Evolutionary conservation across 1,140 invertebrate species (phyloP), one percentile per base, ranked within the genome.

Genomic region (Charaxes varanes): DNA sequence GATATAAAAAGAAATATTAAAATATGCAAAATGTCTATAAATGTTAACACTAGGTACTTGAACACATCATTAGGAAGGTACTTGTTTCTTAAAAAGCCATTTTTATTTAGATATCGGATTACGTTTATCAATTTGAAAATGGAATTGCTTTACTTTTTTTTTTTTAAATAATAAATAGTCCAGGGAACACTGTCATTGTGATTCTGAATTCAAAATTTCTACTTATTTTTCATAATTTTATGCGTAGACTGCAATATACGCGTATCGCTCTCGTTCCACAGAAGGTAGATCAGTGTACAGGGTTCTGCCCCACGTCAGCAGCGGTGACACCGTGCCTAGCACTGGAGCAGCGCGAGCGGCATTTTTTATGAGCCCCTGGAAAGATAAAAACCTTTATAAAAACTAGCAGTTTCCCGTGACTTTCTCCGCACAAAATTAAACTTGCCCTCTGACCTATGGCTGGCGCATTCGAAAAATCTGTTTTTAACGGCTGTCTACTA

Each of bases 301-400:
- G 4, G 79, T 83, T 47, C 77, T 61, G 42, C 79, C 79, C 79
- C 79, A 83, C 6, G 70, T 78, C 38, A 83, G 59, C 7, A 83
- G 66, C 4, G 79, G 79, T 12, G 79, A 83, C 23, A 83, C 77
- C 56, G 79, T 83, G 64, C 79, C 79, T 31, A 83, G 65, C 40
- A 81, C 62, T 58, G 79, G 76, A 37, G 74, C 77, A 73, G 74
- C 74, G 68, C 77, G 74, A 24, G 50, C 62, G 64, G 56, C 76
- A 78, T 46, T 70, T 72, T 48, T 74, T 81, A 71, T 53, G 59
- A 62, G 43, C 46, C 52, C 56, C 71, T 78, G 57, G 10, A 61
- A 58, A 31, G 53, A 53, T 41, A 57, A 18, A 41, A 38, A 33
- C n/a, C 27, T 12, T n/a, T 10, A 34, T 30, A 17, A 22, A 8